Conservation (phyloP, 2,888 invertebrate genomes). For the Chloroclystis v-ata region DNA sequence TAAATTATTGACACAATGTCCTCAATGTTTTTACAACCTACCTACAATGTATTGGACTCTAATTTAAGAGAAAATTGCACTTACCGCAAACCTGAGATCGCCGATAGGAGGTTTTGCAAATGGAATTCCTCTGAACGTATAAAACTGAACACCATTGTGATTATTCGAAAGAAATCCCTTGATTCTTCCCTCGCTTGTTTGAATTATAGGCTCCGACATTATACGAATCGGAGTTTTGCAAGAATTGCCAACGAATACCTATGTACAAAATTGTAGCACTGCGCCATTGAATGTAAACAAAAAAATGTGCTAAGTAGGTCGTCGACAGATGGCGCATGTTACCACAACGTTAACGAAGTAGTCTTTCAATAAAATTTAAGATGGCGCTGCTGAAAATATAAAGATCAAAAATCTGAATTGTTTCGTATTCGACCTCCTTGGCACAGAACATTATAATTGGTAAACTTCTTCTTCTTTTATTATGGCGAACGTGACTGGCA, state of each 20-base stretch:
- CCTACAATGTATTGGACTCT: no score
- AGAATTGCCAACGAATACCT: constrained; percentile 1
- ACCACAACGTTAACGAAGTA: background rate
- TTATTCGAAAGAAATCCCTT: constrained; percentile 58
- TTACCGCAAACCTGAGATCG: constrained; percentile 48
- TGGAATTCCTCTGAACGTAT: constrained; percentile 60
- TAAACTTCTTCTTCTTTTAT: no score
- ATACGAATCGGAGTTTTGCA: background rate
- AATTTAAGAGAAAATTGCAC: no score
- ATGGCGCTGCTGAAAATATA: constrained; percentile 24
- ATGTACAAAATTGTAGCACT: no score
- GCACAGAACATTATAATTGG: no score
- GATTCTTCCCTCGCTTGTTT: constrained; percentile 66
- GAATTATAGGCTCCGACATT: constrained; percentile 45
- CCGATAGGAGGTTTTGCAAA: constrained; percentile 73
- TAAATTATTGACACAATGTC: no score
- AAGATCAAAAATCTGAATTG: no score
- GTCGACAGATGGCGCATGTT: constrained; percentile 9
- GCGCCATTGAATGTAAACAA: no score
- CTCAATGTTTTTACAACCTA: no score
- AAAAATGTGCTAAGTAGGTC: background rate
- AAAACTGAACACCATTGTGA: constrained; percentile 55
- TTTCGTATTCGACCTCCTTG: no score
- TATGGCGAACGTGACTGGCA: no score
- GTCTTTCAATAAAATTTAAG: constrained; percentile 14